phyloP scores from a whole-genome alignment of 35 echinoderm and acorn worm species.

The Antedon bifida region DNA sequence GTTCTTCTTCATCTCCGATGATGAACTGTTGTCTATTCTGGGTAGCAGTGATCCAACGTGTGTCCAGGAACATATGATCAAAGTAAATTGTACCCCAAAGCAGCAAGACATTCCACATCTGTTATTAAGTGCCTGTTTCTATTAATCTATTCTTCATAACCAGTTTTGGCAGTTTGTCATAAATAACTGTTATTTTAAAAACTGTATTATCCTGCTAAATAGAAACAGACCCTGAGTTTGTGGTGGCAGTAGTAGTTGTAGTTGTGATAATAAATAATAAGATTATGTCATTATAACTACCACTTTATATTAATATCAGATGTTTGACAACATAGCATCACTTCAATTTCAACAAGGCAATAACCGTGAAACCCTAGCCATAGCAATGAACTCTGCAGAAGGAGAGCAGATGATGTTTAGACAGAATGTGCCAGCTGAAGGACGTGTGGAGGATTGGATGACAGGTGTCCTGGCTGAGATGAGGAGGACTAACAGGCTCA shows the following conservation, averaged over 20 bases:
- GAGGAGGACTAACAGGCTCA: constrained; percentile 93
- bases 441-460: constrained; percentile 90
- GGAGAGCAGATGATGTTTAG: constrained; percentile 89
- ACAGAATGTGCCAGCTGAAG: constrained; percentile 77
- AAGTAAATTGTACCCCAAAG: constrained; percentile 24
- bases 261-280: too few species aligned
- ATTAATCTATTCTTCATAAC: too few species aligned
- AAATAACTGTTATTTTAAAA: too few species aligned
- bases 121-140: too few species aligned
- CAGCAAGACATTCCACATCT: background rate
- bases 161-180: too few species aligned
- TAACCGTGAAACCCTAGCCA: constrained; percentile 60
- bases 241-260: too few species aligned
- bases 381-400: constrained; percentile 89
- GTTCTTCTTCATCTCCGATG: constrained; percentile 99
- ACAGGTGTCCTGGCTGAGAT: constrained; percentile 74
- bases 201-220: too few species aligned
- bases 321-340: constrained; percentile 96
- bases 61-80: constrained; percentile 99
- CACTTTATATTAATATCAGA: constrained; percentile 15
- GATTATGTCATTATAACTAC: too few species aligned
- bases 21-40: constrained; percentile 90
- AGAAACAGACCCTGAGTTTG: too few species aligned
- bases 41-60: constrained; percentile 94
- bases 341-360: constrained; percentile 85